Conservation (phyloP, 2,888 invertebrate genomes). For the Pycnomerus fuliginosus region DNA sequence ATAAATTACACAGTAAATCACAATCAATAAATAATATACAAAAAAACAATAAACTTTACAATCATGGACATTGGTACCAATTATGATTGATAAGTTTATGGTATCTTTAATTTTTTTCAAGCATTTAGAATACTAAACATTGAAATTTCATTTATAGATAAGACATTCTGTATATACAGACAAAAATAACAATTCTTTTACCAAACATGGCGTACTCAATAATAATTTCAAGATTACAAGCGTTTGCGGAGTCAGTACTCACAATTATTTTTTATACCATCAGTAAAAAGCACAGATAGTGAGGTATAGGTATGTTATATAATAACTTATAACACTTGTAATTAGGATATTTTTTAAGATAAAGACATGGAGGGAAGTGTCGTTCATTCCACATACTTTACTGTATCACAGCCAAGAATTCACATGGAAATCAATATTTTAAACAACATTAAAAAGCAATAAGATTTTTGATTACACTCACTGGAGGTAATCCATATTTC, state of each 20-base stretch:
- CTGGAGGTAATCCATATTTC: conserved; percentile 26
- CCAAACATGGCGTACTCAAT: conserved; percentile 14
- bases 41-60: conserved; percentile 5
- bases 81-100: neutral
- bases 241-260: conserved; percentile 10
- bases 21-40: conserved; percentile 16
- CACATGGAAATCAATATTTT: conserved; percentile 50
- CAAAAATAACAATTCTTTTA: conserved; percentile 20
- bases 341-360: conserved; percentile 34
- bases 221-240: conserved; percentile 18
- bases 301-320: conserved; percentile 44
- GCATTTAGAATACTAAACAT: conserved; percentile 6
- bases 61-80: neutral
- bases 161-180: conserved; percentile 24
- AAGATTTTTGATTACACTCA: conserved; percentile 33
- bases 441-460: conserved; percentile 44
- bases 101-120: neutral
- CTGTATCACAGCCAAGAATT: conserved; percentile 56
- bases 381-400: conserved; percentile 51
- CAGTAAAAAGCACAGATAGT: conserved; percentile 44
- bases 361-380: conserved; percentile 50
- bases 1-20: conserved; percentile 31
- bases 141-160: conserved; percentile 17
- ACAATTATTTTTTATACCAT: no score
- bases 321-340: conserved; percentile 29